These are phyloP conservation scores for Drosophila cyrtoloma DNA, from an alignment of 2,888 invertebrate species.

Conservation along the genomic window DNA sequence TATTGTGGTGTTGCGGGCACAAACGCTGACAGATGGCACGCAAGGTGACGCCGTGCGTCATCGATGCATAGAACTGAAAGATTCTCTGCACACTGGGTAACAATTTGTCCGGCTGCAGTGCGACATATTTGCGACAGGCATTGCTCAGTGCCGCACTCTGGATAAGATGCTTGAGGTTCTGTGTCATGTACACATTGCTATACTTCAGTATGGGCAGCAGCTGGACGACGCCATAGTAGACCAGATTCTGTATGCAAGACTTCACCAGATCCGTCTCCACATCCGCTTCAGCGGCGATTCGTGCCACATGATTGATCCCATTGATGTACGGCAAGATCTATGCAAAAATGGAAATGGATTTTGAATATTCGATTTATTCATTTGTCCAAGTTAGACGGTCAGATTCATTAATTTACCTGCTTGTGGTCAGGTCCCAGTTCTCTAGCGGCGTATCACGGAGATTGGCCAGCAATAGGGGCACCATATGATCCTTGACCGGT, in stretches of 20 bases:
- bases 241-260: slow-evolving; percentile 96
- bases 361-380: too few relatives aligned
- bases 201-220: slow-evolving; percentile 93
- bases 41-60: slow-evolving; percentile 90
- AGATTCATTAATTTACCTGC: slow-evolving; percentile 87
- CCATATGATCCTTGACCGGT: slow-evolving; percentile 94
- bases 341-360: not conserved
- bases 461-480: slow-evolving; percentile 92
- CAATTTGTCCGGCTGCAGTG: slow-evolving; percentile 80
- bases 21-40: slow-evolving; percentile 89
- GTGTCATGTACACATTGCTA: slow-evolving; percentile 94
- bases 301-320: slow-evolving; percentile 95
- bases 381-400: not conserved
- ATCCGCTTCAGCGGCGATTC: slow-evolving; percentile 95
- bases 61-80: slow-evolving; percentile 88
- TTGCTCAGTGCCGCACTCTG: slow-evolving; percentile 89
- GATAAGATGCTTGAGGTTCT: slow-evolving; percentile 89
- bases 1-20: slow-evolving; percentile 87
- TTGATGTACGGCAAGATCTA: slow-evolving; percentile 92
- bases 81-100: slow-evolving; percentile 84
- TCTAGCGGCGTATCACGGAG: slow-evolving; percentile 88
- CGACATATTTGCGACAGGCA: slow-evolving; percentile 88
- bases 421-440: slow-evolving; percentile 97
- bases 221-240: slow-evolving; percentile 91
- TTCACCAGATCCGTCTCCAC: slow-evolving; percentile 97